Conservation (phyloP, 2,888 invertebrate species). For the Octodonta nipae region DNA sequence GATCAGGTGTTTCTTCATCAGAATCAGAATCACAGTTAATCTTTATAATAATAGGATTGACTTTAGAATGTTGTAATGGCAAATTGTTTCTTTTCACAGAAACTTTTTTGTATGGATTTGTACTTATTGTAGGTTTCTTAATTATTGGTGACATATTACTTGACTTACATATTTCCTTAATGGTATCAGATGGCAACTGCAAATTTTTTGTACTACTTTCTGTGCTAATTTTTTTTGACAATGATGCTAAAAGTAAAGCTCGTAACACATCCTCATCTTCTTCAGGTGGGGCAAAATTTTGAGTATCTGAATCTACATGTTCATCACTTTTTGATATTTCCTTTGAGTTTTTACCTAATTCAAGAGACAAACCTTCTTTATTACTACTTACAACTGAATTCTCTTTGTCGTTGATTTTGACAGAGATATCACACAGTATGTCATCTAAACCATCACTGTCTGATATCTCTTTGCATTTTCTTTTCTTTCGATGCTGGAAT, state of each 20-base stretch:
- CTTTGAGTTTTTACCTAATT: slow-evolving; percentile 30
- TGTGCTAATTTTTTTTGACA: slow-evolving; percentile 43
- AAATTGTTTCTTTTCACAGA: slow-evolving; percentile 6
- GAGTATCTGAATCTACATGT: slow-evolving; percentile 4
- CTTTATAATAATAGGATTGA: slow-evolving; percentile 33
- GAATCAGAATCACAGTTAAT: slow-evolving; percentile 30
- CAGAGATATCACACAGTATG: slow-evolving; percentile 5
- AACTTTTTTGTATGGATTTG: background rate
- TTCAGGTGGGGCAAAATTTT: slow-evolving; percentile 26
- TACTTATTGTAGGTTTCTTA: slow-evolving; percentile 7
- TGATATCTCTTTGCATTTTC: slow-evolving; percentile 21
- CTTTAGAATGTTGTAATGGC: slow-evolving; percentile 14
- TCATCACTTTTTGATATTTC: slow-evolving; percentile 11
- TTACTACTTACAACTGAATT: slow-evolving; percentile 21
- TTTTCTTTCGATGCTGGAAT: slow-evolving; percentile 43
- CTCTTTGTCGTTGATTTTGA: slow-evolving; percentile 13
- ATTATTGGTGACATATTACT: too few species aligned
- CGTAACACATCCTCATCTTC: slow-evolving; percentile 49
- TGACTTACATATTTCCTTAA: background rate
- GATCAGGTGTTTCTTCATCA: slow-evolving; percentile 17
- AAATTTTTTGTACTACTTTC: slow-evolving; percentile 7
- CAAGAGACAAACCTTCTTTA: slow-evolving; percentile 18
- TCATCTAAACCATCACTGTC: slow-evolving; percentile 7
- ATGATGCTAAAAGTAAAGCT: slow-evolving; percentile 44
- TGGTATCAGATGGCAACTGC: too few species aligned